Percentiles rank a stretch among this genome's conserved stretches.
These are phyloP conservation scores for Heliconius hortense DNA, from an alignment of 2,888 invertebrate genomes.

Conservation along the genomic window DNA sequence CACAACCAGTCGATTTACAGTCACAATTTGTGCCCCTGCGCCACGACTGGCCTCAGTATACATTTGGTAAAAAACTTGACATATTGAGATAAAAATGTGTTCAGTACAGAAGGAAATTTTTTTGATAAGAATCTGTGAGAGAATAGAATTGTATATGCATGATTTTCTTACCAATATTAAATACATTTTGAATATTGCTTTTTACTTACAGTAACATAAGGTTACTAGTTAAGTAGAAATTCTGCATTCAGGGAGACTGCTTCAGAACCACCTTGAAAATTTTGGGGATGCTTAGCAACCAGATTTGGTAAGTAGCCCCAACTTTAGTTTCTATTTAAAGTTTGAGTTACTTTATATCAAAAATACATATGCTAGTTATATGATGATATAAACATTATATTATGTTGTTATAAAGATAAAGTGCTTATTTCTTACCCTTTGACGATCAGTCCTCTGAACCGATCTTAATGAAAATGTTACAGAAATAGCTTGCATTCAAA, in stretches of 20 bases:
- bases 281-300: not conserved
- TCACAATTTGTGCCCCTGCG: too few relatives aligned
- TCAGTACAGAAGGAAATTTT: too few relatives aligned
- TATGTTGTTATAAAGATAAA: not conserved
- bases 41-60: too few relatives aligned
- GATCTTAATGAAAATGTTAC: constrained; percentile 10
- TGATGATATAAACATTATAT: not conserved
- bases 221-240: not conserved
- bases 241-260: not conserved
- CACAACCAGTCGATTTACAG: too few relatives aligned
- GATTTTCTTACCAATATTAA: too few relatives aligned
- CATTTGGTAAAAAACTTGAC: not conserved
- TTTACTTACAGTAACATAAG: not conserved
- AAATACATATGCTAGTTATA: not conserved
- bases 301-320: not conserved
- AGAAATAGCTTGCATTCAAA: constrained; percentile 1
- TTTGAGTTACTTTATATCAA: not conserved
- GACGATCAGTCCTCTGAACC: not conserved
- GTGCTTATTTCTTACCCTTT: not conserved
- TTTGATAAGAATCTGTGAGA: too few relatives aligned
- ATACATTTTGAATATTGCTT: not conserved
- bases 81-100: not conserved
- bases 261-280: constrained; percentile 1
- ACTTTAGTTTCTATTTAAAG: not conserved
- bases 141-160: too few relatives aligned